phyloP scores from a whole-genome alignment of 1,140 invertebrate genomes.

The Hylaeus volcanicus region DNA sequence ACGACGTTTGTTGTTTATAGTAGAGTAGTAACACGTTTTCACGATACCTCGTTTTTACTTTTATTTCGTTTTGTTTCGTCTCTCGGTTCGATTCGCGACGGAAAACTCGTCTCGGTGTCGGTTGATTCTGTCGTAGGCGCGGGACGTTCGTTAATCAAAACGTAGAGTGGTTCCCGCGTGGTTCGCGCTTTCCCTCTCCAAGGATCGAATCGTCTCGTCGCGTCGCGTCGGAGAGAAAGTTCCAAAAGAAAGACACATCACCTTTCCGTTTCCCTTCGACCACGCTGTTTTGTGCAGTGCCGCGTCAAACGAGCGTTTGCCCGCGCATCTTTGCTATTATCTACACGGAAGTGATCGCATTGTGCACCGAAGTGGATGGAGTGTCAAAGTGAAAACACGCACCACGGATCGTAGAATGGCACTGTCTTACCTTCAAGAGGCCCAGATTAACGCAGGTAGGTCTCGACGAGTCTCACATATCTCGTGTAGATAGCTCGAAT shows the following conservation, averaged over 20 bases:
- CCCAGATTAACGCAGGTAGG: conserved; percentile 75
- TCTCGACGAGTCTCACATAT: neutral
- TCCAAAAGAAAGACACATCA: no score
- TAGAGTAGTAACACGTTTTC: conserved; percentile 48
- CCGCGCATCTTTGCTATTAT: neutral
- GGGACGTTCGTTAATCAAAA: neutral
- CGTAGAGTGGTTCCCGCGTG: neutral
- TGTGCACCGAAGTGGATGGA: conserved; percentile 68
- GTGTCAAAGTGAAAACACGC: conserved; percentile 68
- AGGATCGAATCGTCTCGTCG: no score
- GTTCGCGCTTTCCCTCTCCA: neutral
- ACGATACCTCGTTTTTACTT: neutral
- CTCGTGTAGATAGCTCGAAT: no score
- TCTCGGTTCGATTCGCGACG: neutral
- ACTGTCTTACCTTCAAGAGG: conserved; percentile 74
- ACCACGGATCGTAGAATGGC: conserved; percentile 74
- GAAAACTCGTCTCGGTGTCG: neutral
- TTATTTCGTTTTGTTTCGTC: neutral
- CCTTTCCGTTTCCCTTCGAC: neutral
- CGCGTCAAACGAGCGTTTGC: neutral
- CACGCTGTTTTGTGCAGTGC: conserved; percentile 27
- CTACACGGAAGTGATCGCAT: conserved; percentile 35
- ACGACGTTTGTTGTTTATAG: conserved; percentile 53
- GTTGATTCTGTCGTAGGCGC: neutral
- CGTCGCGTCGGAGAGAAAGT: no score